Evolutionary conservation across 2,113 vertebrate species (phyloP).

Genomic region (Ictalurus furcatus): DNA sequence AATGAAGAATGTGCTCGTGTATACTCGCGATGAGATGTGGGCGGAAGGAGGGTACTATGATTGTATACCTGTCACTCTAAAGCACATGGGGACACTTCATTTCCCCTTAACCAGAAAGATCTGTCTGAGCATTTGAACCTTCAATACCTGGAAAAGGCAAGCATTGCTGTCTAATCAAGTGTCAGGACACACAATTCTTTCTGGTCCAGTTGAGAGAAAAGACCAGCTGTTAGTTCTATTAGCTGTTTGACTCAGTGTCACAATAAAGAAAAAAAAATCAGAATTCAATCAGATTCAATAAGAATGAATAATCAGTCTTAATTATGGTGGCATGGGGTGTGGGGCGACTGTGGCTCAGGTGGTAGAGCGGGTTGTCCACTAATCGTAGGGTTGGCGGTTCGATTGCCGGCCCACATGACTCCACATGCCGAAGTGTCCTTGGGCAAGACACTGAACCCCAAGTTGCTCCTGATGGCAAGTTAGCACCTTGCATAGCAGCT

Average conservation of each 20-base stretch:
- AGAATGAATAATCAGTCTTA: background rate
- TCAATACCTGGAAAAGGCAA: background rate
- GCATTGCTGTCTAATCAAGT: slow-evolving; percentile 1
- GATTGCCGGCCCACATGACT: no score
- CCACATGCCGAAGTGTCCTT: no score
- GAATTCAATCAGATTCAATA: background rate
- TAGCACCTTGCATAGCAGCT: no score
- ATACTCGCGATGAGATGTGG: background rate
- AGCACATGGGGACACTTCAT: background rate
- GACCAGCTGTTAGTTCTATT: background rate
- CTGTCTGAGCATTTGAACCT: background rate
- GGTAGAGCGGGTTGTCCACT: no score
- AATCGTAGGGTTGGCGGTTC: no score
- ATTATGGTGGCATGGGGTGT: background rate
- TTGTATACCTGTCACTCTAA: background rate
- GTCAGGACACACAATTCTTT: slow-evolving; percentile 1
- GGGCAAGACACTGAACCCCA: no score
- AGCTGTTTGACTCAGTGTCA: background rate
- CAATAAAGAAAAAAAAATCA: background rate
- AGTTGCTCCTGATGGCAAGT: no score
- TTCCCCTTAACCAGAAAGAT: background rate
- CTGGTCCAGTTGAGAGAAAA: slow-evolving; percentile 3
- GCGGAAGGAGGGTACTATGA: background rate
- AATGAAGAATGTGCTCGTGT: background rate
- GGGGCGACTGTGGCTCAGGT: no score